Evolutionary conservation across 2,113 vertebrate genomes (phyloP), one percentile per base, ranked within the genome.

Genomic region (Okapia johnstoni): DNA sequence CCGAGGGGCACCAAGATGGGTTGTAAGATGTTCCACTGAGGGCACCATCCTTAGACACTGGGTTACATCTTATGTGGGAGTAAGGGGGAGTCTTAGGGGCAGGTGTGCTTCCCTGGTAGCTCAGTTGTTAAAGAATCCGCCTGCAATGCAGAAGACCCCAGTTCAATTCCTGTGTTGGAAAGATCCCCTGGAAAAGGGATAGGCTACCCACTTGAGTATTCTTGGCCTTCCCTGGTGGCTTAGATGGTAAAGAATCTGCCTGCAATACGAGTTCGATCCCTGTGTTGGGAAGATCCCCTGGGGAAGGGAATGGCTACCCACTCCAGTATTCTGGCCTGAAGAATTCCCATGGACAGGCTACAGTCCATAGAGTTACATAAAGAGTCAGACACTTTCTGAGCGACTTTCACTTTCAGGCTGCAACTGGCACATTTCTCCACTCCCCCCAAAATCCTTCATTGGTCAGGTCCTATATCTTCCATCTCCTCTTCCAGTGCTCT

Each of bases 371-470:
- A 10, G n/a, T 70, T 40, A n/a, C n/a, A 46, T 46, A 40, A 70
- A 70, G 66, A 70, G 66, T 40, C 2, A 0, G 66, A 40, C n/a
- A 23, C 19, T 23, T 70, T 70, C 66, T 70, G 66, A 70, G 66
- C n/a, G 17, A 70, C 9, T 70, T 70, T 70, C 63, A 70, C 19
- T 70, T 70, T 23, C 66, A 25, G 73, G 63, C 52, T 84, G 52
- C 19, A 25, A 36, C 33, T 23, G 58, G 21, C 11, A 17, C 28
- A 8, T 60, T 60, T 6, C 15, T 81, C 19, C 10, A 5, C 21
- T 50, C n/a, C 58, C n/a, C 36, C 1, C 0, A 11, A 58, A 43
- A 11, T 43, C 54, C 23, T 40, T 43, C 52, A 0, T 8, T 43
- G 66, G 26, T 60, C 0, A 9, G 63, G 17, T 58, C 36, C 58